Evolutionary conservation across 92 coral and sea anemone genomes (phyloP).

Genomic region (Parazoanthus atlanticus): DNA sequence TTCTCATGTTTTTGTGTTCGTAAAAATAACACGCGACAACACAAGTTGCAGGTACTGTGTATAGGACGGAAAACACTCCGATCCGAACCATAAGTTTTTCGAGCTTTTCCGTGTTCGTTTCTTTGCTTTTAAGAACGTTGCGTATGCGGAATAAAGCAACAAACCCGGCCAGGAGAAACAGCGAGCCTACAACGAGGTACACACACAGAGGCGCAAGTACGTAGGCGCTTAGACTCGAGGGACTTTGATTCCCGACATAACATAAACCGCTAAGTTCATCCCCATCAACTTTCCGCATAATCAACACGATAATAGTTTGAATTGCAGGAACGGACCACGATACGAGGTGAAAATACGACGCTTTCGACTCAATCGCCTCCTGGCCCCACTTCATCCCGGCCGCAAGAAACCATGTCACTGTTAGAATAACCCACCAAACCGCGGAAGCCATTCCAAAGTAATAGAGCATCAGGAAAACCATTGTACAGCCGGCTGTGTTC

Average conservation of each 20-base stretch:
- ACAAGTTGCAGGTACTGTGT: constrained; percentile 90
- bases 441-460: constrained; percentile 99
- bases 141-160: constrained; percentile 95
- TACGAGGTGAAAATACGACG: constrained; percentile 88
- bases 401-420: constrained; percentile 94
- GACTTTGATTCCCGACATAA: constrained; percentile 86
- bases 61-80: constrained; percentile 95
- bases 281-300: constrained; percentile 88
- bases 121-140: constrained; percentile 89
- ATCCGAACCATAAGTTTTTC: constrained; percentile 96
- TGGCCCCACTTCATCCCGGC: constrained; percentile 99
- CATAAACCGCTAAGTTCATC: constrained; percentile 95
- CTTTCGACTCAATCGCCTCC: constrained; percentile 92
- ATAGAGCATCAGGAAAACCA: constrained; percentile 92
- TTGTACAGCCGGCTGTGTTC: constrained; percentile 97
- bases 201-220: constrained; percentile 89
- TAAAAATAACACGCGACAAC: constrained; percentile 93
- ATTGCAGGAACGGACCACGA: constrained; percentile 98
- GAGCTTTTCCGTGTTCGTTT: constrained; percentile 93
- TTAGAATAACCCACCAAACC: constrained; percentile 96
- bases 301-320: constrained; percentile 91
- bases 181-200: constrained; percentile 84
- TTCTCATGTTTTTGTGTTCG: constrained; percentile 86
- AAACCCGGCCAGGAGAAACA: constrained; percentile 93
- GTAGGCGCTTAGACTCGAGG: constrained; percentile 74